Base-by-base conservation (phyloP, 2,113 vertebrate species). In the Brevimyrus niger region DNA sequence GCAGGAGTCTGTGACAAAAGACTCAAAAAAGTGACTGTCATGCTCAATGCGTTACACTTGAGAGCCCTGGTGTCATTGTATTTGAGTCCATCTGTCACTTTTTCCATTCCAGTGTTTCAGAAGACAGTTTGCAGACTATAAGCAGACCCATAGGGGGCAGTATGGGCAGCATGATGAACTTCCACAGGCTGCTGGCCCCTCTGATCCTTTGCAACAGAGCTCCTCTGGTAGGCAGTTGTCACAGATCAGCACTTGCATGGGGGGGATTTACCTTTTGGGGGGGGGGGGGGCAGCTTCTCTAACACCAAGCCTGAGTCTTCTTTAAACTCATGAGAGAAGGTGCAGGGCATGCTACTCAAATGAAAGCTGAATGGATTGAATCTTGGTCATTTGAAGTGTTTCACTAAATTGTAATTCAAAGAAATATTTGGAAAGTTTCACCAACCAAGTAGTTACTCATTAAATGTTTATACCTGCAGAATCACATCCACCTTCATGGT, bases 91-190 rank as follows among this genome's bases (percentile, higher is more conserved):
- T 69, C 47, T 50, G 15, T 1, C 1, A 17, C 19, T 48, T 46
- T 82, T 58, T 89, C 27, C 58, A 42, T 86, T 1, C 53, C 89
- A 96, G 95, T 91, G 93, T 90, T 96, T 95, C 89, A 92, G 73
- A 89, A 44, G 1, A 9, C 90, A 91, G 88, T 95, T 96, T 88
- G 92, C 19, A 47, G 90, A 91, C 87, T 90, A 90, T 83, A 31
- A 48, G 1, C 89, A 31, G 21, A 88, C 82, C 48, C 87, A 83
- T 2, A 3, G 27, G 87, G 88, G n/a, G 3, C 53, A 65, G 76
- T 0, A 87, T 1, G 27, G 21, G 4, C 0, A 86, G 2, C 10
- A 31, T 76, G 0, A 3, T 65, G 31, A 87, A 38, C 0, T 21
- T 31, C 31, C 23, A 53, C 47, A 86, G 84, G n/a, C 85, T 9